Percentiles rank a stretch among this genome's conserved stretches.
Evolutionary conservation across 2,888 invertebrate species (phyloP).

Genomic region (Lasioglossum leucozonium): DNA sequence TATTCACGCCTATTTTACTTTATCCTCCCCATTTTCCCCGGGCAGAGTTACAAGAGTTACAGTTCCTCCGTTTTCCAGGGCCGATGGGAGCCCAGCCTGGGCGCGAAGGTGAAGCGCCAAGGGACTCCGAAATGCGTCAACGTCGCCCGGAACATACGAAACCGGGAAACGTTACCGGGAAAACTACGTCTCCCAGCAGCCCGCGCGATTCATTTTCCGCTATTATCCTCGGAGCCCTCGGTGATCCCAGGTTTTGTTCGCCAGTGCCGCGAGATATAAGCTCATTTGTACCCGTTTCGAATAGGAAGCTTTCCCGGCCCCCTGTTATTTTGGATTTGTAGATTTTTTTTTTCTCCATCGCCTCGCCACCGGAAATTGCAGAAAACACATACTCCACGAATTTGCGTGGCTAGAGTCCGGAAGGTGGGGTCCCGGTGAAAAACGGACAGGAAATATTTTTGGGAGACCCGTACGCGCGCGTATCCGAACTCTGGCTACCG

Average conservation of each 20-base stretch:
- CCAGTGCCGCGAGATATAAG: neutral
- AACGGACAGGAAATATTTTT: neutral
- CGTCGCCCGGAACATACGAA: constrained; percentile 21
- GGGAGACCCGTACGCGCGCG: neutral
- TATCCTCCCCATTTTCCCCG: constrained; percentile 36
- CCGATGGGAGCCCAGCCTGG: constrained; percentile 6
- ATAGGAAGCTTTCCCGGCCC: neutral
- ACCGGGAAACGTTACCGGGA: constrained; percentile 16
- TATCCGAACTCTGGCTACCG: neutral
- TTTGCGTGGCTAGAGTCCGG: neutral
- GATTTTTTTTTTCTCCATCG: neutral
- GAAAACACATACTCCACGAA: neutral
- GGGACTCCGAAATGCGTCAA: constrained; percentile 27
- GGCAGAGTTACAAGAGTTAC: constrained; percentile 46
- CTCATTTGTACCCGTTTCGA: constrained; percentile 4
- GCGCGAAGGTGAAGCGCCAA: constrained; percentile 34
- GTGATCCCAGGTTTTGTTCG: constrained; percentile 16
- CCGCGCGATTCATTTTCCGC: constrained; percentile 23
- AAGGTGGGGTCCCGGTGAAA: neutral
- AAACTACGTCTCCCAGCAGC: constrained; percentile 13
- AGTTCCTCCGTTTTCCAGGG: constrained; percentile 56
- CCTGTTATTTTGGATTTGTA: neutral
- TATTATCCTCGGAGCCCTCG: neutral
- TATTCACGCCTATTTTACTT: constrained; percentile 62
- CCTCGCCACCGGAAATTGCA: neutral